A percentile compares a stretch with the other conserved stretches of the same genome.
Conservation (phyloP, 2,888 invertebrate genomes). For the Amblyteles armatorius region DNA sequence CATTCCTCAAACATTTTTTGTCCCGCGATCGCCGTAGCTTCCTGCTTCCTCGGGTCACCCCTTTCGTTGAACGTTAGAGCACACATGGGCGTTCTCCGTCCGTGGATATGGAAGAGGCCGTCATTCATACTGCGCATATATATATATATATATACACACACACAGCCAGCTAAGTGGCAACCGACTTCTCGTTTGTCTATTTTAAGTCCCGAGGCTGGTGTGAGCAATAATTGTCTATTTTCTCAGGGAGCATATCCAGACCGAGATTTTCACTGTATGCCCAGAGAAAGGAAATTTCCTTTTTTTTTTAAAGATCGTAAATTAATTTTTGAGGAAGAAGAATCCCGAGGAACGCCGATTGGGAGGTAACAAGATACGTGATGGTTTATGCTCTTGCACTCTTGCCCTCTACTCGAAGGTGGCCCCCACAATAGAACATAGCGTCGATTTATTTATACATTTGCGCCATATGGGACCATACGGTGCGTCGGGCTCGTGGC, state of each 20-base stretch:
- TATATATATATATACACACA: neutral
- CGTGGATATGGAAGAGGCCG: neutral
- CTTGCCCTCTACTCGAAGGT: conserved; percentile 12
- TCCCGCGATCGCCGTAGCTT: conserved; percentile 36
- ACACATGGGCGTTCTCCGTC: neutral
- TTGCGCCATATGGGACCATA: conserved; percentile 78
- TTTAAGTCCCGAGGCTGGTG: neutral
- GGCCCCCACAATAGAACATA: conserved; percentile 77
- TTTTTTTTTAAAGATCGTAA: conserved; percentile 42
- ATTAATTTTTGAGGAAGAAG: conserved; percentile 27
- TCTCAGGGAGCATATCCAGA: neutral
- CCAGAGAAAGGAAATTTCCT: neutral
- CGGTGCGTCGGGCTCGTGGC: conserved; percentile 61
- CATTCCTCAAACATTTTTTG: conserved; percentile 41
- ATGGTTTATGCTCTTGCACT: conserved; percentile 7
- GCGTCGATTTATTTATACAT: conserved; percentile 79
- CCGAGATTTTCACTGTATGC: neutral
- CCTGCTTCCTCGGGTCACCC: conserved; percentile 28
- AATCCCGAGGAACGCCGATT: conserved; percentile 1
- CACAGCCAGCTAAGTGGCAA: conserved; percentile 15
- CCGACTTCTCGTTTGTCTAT: conserved; percentile 30
- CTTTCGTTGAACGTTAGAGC: conserved; percentile 5
- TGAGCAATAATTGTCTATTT: conserved; percentile 36
- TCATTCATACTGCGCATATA: conserved; percentile 8
- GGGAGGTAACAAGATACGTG: conserved; percentile 9